Evolutionary conservation across 2,113 vertebrate genomes (phyloP), one percentile per base, ranked within the genome.

Genomic region (Verasper variegatus): DNA sequence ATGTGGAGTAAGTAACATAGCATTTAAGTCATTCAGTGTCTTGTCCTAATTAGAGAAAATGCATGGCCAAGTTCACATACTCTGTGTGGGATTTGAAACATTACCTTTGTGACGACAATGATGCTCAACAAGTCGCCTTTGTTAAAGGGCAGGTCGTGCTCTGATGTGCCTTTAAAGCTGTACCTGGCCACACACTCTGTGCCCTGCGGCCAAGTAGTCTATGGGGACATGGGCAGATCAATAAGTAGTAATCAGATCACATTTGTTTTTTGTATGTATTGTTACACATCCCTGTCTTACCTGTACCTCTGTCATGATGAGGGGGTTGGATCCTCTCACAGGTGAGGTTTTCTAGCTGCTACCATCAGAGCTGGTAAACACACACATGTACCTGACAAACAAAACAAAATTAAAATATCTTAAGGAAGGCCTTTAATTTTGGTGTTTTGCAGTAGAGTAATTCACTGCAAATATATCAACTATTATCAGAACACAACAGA

Each of bases 171-270:
- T 1, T 96, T 95, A 85, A 99, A 99, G 90, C 95, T 98, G 94
- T 99, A 98, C 91, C 96, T 97, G 88, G 97, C 97, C 73, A 99
- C 96, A 88, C 97, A 99, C 92, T 98, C 96, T 49, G 98, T 98
- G 95, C 97, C 98, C 2, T 96, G 95, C 0, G 96, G 95, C 97
- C 98, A 99, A 47, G 86, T 72, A 65, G 91, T 84, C 95, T 95
- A 7, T 0, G 24, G 73, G 47, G 61, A 26, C 8, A 21, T 1
- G 37, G 31, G 2, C 1, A 26, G 1, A 49, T 62, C 8, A 42
- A 17, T 31, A 6, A 73, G 74, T n/a, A 71, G 18, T 3, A 51
- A 69, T 52, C 20, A 65, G n/a, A 57, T 26, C 20, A 31, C 0
- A 56, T 56, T 52, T 14, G 3, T 2, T 65, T 47, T 51, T 4